Percentiles rank a stretch among this genome's conserved stretches.
These are phyloP conservation scores for Andrena chrysosceles DNA, from an alignment of 2,888 invertebrate genomes.

Conservation along the genomic window DNA sequence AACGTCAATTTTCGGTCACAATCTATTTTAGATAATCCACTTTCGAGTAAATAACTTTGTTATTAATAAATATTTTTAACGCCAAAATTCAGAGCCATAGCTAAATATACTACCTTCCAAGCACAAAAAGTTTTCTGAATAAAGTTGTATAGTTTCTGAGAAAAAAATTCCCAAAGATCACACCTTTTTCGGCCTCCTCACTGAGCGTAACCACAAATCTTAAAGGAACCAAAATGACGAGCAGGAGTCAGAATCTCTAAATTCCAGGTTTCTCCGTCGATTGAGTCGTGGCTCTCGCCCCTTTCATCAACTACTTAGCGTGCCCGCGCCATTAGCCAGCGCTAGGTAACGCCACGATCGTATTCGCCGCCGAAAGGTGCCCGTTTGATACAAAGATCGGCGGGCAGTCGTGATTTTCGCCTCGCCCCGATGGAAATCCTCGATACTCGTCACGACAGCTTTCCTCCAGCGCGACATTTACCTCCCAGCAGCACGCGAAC, in stretches of 20 bases:
- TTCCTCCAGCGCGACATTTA: conserved; percentile 18
- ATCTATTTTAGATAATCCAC: no score
- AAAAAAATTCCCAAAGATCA: no score
- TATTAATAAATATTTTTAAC: no score
- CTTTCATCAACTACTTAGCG: conserved; percentile 22
- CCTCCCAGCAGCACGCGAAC: conserved; percentile 45
- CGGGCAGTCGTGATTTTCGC: conserved; percentile 32
- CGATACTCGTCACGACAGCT: conserved; percentile 56
- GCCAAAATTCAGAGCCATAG: no score
- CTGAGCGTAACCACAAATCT: no score
- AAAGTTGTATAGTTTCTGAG: no score
- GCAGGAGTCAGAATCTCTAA: neutral
- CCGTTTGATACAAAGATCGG: conserved; percentile 10
- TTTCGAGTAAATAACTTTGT: no score
- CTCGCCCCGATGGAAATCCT: conserved; percentile 43
- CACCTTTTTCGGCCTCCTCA: no score
- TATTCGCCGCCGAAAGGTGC: conserved; percentile 2
- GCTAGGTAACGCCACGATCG: conserved; percentile 1
- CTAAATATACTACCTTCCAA: no score
- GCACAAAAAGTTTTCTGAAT: no score
- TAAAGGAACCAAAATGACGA: no score
- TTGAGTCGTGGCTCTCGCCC: neutral
- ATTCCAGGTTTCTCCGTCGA: neutral
- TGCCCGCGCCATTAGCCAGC: conserved; percentile 5
- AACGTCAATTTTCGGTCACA: no score